Percentiles rank a stretch among this genome's conserved stretches.
Conservation (phyloP, 2,888 invertebrate species). For the Microplitis manilae region DNA sequence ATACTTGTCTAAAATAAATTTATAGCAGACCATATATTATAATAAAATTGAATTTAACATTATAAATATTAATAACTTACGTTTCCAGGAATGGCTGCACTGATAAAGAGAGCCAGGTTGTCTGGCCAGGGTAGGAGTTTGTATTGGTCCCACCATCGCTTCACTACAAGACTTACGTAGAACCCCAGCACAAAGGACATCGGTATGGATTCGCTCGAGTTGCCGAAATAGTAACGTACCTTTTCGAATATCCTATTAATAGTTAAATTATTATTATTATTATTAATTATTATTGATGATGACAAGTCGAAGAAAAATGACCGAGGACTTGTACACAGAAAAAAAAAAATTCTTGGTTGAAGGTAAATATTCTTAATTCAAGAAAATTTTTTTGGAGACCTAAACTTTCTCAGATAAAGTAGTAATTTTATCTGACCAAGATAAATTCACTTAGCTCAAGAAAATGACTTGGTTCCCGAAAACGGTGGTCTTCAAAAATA, state of each 20-base stretch:
- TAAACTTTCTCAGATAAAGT: too few relatives aligned
- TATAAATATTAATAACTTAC: slow-evolving; percentile 74
- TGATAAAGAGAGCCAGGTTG: slow-evolving; percentile 91
- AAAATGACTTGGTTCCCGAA: too few relatives aligned
- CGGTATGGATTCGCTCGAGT: slow-evolving; percentile 91
- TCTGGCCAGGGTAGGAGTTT: slow-evolving; percentile 94
- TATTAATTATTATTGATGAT: not conserved
- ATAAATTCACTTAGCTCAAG: too few relatives aligned
- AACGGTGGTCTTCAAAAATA: too few relatives aligned
- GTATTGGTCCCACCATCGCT: slow-evolving; percentile 97
- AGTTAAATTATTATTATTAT: slow-evolving; percentile 38
- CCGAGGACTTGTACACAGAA: slow-evolving; percentile 24
- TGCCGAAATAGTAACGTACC: slow-evolving; percentile 88
- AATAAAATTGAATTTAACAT: not conserved
- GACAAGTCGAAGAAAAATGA: slow-evolving; percentile 5
- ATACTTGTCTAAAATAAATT: too few relatives aligned
- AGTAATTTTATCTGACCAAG: too few relatives aligned
- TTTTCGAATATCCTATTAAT: slow-evolving; percentile 88
- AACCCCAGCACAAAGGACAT: slow-evolving; percentile 97
- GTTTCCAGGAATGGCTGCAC: slow-evolving; percentile 92
- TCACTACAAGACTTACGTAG: slow-evolving; percentile 92
- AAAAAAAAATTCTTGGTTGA: too few relatives aligned
- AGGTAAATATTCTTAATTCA: too few relatives aligned
- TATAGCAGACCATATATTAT: too few relatives aligned
- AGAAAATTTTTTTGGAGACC: too few relatives aligned